These are phyloP conservation scores for Sinhomidia bicolor DNA, from an alignment of 2,888 invertebrate genomes.

Conservation along the genomic window DNA sequence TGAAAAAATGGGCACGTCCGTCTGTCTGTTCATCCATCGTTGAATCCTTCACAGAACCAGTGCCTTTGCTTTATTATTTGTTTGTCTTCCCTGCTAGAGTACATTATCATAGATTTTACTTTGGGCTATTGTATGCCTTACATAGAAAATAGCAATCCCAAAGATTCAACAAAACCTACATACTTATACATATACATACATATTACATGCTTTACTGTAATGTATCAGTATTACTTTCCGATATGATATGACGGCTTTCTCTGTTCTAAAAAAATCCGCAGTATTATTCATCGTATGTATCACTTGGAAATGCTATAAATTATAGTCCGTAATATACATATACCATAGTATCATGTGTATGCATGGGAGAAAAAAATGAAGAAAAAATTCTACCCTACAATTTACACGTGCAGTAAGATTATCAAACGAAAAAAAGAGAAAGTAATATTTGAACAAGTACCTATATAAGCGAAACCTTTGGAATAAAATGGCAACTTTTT, in stretches of 20 bases:
- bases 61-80: conserved; percentile 24
- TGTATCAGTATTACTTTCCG: conserved; percentile 23
- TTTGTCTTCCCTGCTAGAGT: neutral
- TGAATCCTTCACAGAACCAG: conserved; percentile 4
- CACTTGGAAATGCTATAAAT: neutral
- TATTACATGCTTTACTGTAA: too few species aligned
- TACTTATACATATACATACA: too few species aligned
- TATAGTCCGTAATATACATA: too few species aligned
- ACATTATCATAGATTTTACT: conserved; percentile 25
- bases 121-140: neutral
- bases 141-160: neutral
- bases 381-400: neutral
- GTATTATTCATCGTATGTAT: neutral
- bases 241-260: neutral
- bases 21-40: conserved; percentile 63
- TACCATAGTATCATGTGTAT: too few species aligned
- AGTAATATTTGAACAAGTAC: neutral
- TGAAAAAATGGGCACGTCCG: conserved; percentile 72
- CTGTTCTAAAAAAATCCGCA: neutral
- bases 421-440: neutral
- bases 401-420: conserved; percentile 56
- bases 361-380: neutral
- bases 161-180: neutral
- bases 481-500: neutral
- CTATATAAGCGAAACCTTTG: too few species aligned